Percentiles rank a stretch among this genome's conserved stretches.
Evolutionary conservation across 2,797 vertebrate species (phyloP).

Genomic region (Labroides dimidiatus): DNA sequence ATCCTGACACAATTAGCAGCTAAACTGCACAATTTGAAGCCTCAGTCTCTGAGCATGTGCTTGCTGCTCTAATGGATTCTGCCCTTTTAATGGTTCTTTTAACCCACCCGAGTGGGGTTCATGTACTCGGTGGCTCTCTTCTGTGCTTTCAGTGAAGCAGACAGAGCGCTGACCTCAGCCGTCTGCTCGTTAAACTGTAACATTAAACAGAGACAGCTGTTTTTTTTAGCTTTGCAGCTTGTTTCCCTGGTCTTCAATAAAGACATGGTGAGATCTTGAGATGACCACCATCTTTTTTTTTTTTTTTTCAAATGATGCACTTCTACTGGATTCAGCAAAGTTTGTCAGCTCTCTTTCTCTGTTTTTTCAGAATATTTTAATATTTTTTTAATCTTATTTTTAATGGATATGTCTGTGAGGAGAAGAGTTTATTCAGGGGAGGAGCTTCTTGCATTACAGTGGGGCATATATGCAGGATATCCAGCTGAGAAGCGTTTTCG

Average conservation of each 20-base stretch:
- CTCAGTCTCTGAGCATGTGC: conserved; percentile 36
- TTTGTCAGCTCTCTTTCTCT: too few relatives aligned
- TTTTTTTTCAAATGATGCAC: too few relatives aligned
- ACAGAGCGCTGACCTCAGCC: conserved; percentile 38
- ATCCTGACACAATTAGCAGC: conserved; percentile 25
- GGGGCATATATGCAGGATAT: too few relatives aligned
- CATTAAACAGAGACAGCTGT: conserved; percentile 45
- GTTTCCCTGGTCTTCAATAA: not conserved
- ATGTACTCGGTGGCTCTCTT: conserved; percentile 25
- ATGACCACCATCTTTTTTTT: too few relatives aligned
- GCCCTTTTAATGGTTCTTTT: conserved; percentile 52
- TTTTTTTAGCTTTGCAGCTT: conserved; percentile 36
- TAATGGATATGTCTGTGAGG: too few relatives aligned
- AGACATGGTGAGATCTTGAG: too few relatives aligned
- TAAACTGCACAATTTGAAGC: conserved; percentile 25
- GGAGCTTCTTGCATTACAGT: too few relatives aligned
- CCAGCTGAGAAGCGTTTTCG: too few relatives aligned
- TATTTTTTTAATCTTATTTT: too few relatives aligned
- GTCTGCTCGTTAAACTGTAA: conserved; percentile 41
- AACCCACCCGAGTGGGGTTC: conserved; percentile 43
- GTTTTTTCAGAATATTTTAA: too few relatives aligned
- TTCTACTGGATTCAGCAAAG: too few relatives aligned
- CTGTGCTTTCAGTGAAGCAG: conserved; percentile 35
- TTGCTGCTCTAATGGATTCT: conserved; percentile 47
- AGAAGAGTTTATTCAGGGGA: too few relatives aligned